phyloP scores from a whole-genome alignment of 2,797 vertebrate genomes.

The Enteromius radiatus region DNA sequence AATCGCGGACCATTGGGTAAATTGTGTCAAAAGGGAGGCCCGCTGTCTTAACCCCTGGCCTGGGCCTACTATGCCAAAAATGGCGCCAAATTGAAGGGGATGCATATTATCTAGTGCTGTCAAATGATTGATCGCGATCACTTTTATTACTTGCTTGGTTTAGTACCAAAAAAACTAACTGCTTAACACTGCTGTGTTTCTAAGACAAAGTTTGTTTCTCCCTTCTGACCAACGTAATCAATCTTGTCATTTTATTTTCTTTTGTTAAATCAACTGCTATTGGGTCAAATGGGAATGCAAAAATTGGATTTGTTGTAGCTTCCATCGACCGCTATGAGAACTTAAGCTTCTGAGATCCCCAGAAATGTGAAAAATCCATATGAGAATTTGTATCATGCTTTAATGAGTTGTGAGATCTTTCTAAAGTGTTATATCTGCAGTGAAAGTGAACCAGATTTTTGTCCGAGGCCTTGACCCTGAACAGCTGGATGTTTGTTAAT shows the following conservation, averaged over 20 bases:
- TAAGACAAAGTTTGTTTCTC: not conserved
- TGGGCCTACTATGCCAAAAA: not conserved
- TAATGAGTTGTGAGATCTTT: not conserved
- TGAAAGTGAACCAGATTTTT: not conserved
- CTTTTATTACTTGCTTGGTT: not conserved
- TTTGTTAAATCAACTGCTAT: not conserved
- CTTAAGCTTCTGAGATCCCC: not conserved
- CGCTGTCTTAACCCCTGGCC: too few species aligned
- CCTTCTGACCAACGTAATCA: not conserved
- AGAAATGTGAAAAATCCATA: not conserved
- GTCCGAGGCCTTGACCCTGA: slow-evolving; percentile 1
- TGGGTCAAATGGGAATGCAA: not conserved
- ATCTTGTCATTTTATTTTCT: not conserved
- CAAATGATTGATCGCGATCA: too few species aligned
- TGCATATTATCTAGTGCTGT: not conserved
- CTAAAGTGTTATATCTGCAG: not conserved
- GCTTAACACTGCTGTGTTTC: not conserved
- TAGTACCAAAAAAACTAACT: not conserved
- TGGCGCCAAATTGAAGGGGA: not conserved
- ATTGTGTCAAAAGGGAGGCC: too few species aligned
- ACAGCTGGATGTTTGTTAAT: slow-evolving; percentile 33
- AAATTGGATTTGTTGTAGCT: not conserved
- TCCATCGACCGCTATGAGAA: not conserved
- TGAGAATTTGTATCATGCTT: not conserved
- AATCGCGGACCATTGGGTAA: not conserved